A percentile compares a stretch with the other conserved stretches of the same genome.
Evolutionary conservation across 2,797 vertebrate species (phyloP).

Genomic region (Brotula barbata): DNA sequence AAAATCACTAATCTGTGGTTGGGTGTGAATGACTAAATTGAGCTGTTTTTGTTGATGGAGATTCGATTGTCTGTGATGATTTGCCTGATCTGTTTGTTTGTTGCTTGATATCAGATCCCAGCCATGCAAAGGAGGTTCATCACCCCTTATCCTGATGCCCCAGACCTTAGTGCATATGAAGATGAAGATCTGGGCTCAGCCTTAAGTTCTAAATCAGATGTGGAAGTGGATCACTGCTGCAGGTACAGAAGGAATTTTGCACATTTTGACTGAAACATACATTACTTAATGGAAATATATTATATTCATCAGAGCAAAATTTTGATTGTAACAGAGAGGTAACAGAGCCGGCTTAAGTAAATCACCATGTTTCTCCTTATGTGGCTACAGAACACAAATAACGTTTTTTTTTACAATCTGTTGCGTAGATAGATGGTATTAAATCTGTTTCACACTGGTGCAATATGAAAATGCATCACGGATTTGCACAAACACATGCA

Average conservation of each 20-base stretch:
- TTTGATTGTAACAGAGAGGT: background rate
- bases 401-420: too few species aligned
- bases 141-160: conserved; percentile 89
- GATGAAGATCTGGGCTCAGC: conserved; percentile 82
- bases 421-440: too few species aligned
- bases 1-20: too few species aligned
- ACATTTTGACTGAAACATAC: too few species aligned
- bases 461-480: too few species aligned
- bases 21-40: too few species aligned
- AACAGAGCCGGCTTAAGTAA: background rate
- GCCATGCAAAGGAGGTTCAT: conserved; percentile 93
- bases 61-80: too few species aligned
- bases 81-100: background rate
- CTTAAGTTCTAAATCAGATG: conserved; percentile 79
- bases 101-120: conserved; percentile 83
- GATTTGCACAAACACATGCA: too few species aligned
- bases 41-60: too few species aligned
- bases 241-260: conserved; percentile 71
- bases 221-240: conserved; percentile 80
- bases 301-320: background rate
- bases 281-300: background rate
- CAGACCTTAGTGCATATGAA: conserved; percentile 89
- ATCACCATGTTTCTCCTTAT: background rate
- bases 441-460: too few species aligned
- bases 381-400: background rate